phyloP scores from a whole-genome alignment of 2,113 vertebrate species.

The Dicrurus megarhynchus region DNA sequence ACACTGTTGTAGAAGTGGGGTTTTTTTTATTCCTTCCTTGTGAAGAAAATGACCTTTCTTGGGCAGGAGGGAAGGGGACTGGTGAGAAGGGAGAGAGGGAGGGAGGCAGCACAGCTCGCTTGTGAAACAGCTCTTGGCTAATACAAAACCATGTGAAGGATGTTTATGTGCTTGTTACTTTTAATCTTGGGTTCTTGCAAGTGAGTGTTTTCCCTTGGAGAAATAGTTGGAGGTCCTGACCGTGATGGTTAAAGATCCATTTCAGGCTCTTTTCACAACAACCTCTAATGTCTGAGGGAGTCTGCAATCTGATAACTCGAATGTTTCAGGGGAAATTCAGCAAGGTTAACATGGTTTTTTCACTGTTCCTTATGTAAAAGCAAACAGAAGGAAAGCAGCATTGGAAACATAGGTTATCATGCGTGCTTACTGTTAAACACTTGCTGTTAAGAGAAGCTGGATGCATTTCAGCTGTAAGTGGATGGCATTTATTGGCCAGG shows the following conservation, averaged over 20 bases:
- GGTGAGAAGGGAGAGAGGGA: neutral
- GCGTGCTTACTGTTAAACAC: neutral
- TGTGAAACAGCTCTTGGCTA: conserved; percentile 39
- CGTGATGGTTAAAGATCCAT: neutral
- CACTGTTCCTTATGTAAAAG: neutral
- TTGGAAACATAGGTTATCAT: neutral
- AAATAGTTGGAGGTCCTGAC: conserved; percentile 32
- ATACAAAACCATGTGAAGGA: neutral
- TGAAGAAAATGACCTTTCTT: conserved; percentile 65
- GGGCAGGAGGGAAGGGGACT: conserved; percentile 11
- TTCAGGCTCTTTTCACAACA: neutral
- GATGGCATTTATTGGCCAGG: neutral
- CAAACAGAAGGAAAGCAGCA: neutral
- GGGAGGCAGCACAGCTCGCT: neutral
- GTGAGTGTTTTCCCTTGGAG: conserved; percentile 18
- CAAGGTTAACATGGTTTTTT: accelerated
- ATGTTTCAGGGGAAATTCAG: neutral
- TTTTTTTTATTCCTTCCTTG: neutral
- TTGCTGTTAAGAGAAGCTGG: neutral
- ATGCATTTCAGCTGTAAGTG: neutral
- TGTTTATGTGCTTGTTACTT: conserved; percentile 47
- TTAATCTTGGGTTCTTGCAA: conserved; percentile 11
- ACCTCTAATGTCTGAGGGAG: neutral
- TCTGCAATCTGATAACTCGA: neutral
- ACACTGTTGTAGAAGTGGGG: neutral